Evolutionary conservation across 35 echinoderm and acorn worm species (phyloP).

Genomic region (Ophioderma brevispina): DNA sequence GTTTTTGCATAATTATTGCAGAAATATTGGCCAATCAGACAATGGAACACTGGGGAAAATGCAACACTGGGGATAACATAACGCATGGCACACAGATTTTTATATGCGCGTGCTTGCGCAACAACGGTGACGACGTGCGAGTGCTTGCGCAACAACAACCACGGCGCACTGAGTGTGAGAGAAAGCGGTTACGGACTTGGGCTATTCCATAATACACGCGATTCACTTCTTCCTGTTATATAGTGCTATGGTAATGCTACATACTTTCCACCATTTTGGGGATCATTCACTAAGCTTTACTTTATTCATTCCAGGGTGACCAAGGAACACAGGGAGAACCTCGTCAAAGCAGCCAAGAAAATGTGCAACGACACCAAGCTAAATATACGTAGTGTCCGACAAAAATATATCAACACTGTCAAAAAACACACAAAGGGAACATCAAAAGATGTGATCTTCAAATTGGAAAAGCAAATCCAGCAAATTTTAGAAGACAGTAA

Average conservation of each 20-base stretch:
- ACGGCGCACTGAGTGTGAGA: too few species aligned
- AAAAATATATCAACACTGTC: constrained; percentile 32
- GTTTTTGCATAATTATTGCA: too few species aligned
- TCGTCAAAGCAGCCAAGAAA: constrained; percentile 77
- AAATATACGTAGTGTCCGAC: constrained; percentile 53
- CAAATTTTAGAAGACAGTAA: constrained; percentile 66
- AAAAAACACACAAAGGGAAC: constrained; percentile 56
- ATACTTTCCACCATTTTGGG: background rate
- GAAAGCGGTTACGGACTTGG: too few species aligned
- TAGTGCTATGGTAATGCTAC: background rate
- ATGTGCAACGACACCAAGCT: constrained; percentile 84
- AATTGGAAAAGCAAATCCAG: constrained; percentile 85
- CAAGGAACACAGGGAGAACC: constrained; percentile 75
- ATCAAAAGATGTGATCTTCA: constrained; percentile 83
- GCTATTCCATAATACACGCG: too few species aligned
- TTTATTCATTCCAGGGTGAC: constrained; percentile 67
- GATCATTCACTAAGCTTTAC: too few species aligned
- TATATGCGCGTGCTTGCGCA: too few species aligned
- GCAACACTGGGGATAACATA: background rate
- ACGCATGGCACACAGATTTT: background rate
- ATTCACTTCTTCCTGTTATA: too few species aligned
- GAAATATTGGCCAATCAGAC: too few species aligned
- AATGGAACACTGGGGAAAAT: too few species aligned
- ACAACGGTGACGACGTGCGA: too few species aligned
- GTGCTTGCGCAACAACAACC: too few species aligned